Evolutionary conservation across 2,888 invertebrate species (phyloP).

Genomic region (Argyresthia goedartella): DNA sequence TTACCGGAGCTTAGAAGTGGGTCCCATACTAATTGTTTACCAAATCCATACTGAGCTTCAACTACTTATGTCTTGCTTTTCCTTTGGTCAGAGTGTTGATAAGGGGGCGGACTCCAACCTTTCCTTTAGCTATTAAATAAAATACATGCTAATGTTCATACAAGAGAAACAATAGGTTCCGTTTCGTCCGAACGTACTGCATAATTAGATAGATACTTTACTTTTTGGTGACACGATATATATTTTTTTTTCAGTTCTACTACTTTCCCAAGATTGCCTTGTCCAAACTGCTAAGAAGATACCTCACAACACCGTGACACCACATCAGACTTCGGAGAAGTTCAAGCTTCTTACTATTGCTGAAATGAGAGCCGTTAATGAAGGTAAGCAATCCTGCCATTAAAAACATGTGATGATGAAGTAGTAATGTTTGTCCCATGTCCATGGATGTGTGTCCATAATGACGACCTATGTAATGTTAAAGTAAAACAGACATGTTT

Average conservation of each 20-base stretch:
- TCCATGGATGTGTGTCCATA: not conserved
- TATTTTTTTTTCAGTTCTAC: conserved; percentile 29
- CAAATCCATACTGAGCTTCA: not conserved
- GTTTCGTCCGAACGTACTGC: too few species aligned
- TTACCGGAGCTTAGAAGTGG: conserved; percentile 39
- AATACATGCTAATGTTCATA: too few species aligned
- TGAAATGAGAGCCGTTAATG: conserved; percentile 36
- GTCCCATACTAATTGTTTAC: conserved; percentile 8
- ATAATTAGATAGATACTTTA: too few species aligned
- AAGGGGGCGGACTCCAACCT: too few species aligned
- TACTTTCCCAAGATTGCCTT: conserved; percentile 33
- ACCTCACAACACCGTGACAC: conserved; percentile 22
- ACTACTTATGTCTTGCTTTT: too few species aligned
- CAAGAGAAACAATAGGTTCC: too few species aligned
- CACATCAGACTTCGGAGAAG: conserved; percentile 33
- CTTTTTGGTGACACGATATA: not conserved
- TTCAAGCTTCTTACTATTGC: conserved; percentile 41
- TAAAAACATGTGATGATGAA: too few species aligned
- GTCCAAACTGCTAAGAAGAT: conserved; percentile 35
- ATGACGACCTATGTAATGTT: not conserved
- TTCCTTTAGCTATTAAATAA: too few species aligned
- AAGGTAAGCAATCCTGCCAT: conserved; percentile 26
- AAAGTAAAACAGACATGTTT: too few species aligned
- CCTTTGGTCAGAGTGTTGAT: too few species aligned
- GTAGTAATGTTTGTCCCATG: not conserved